These are phyloP conservation scores for Bolinopsis microptera DNA, from an alignment of 37 sponge, comb jelly and placozoan genomes.

Conservation along the genomic window DNA sequence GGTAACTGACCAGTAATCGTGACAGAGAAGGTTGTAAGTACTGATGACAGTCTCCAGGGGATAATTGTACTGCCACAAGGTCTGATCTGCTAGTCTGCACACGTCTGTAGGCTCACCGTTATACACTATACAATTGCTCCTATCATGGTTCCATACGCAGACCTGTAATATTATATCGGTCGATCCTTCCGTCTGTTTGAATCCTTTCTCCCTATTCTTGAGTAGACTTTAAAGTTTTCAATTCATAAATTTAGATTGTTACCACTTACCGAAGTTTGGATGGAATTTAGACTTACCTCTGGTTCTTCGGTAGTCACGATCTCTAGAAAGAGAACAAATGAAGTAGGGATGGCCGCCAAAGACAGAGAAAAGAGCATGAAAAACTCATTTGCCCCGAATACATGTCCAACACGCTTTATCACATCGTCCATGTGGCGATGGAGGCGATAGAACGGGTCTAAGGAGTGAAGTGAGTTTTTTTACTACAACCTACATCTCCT, in stretches of 20 bases:
- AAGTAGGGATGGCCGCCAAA: slow-evolving; percentile 27
- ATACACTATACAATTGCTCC: neutral
- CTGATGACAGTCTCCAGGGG: neutral
- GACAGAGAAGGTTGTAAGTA: neutral
- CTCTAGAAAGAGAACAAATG: neutral
- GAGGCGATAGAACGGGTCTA: too few relatives aligned
- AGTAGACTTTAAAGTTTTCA: too few relatives aligned
- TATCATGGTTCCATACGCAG: neutral
- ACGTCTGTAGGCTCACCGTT: neutral
- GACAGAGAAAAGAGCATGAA: slow-evolving; percentile 5
- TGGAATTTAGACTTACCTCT: neutral
- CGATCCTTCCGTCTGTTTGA: too few relatives aligned
- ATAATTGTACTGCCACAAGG: neutral
- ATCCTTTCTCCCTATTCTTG: too few relatives aligned
- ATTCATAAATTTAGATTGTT: too few relatives aligned
- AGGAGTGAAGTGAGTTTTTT: too few relatives aligned
- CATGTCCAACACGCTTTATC: neutral
- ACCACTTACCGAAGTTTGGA: too few relatives aligned
- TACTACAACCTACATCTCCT: too few relatives aligned
- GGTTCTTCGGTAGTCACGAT: neutral
- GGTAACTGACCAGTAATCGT: neutral
- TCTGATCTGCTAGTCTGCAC: neutral
- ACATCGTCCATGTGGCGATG: slow-evolving; percentile 22
- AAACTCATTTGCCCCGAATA: neutral
- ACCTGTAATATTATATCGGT: slow-evolving; percentile 12